Evolutionary conservation across 2,797 vertebrate genomes (phyloP), one percentile per base, ranked within the genome.

Genomic region (Anguilla marmorata): DNA sequence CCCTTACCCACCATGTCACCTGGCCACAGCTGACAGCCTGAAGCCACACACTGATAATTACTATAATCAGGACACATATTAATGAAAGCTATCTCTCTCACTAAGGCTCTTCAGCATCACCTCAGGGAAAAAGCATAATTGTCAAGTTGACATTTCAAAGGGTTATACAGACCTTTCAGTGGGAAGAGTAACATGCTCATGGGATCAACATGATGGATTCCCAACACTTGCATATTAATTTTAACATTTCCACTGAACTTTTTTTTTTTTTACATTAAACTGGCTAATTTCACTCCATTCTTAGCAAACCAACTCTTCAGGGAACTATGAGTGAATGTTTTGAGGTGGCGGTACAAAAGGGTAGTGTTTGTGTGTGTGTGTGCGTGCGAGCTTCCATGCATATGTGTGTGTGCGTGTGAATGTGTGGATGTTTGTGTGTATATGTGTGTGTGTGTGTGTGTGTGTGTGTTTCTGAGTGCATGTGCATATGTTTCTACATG

Each of bases 401-500:
- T 66, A 12, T n/a, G 63, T 66, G 63, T 12, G 69, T 69, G 66
- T 16, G 30, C 16, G 0, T 37, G 45, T 19, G 58, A 19, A 52
- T 30, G 2, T 72, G 48, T 50, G 4, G 16, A 21, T 82, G 54
- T 74, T 11, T 82, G 54, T 85, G 66, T 90, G 83, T 85, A 50
- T 82, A 19, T 84, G 45, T 84, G 45, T 88, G 76, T 21, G 58
- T 84, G 45, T 84, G 45, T 88, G 76, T 21, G 58, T 69, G 41
- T 80, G 72, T 82, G 66, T 85, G 76, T 45, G 33, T 89, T 83
- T 87, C 79, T 89, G 54, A 86, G 89, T 52, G 24, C 69, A 27
- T 87, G 91, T 90, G 92, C 82, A 83, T 92, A 72, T 88, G 80
- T 90, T 37, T 45, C 37, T 48, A 72, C 86, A 88, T 86, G 88